Conservation (phyloP, 2,113 vertebrate genomes). For the Ahaetulla prasina region DNA sequence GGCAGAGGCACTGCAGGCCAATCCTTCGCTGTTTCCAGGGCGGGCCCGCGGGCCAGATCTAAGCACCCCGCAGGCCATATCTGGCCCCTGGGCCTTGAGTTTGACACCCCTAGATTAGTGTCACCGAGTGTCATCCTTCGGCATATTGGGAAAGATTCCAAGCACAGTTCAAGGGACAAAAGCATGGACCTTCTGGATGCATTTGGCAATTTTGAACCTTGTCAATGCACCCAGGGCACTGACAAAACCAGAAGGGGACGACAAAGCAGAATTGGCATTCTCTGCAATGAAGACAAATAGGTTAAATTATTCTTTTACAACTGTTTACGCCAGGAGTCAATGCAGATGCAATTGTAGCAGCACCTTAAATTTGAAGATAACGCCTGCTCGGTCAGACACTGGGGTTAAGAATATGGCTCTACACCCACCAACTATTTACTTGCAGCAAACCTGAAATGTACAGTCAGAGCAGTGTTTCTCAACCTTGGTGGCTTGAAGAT, state of each 20-base stretch:
- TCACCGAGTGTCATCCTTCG: neutral
- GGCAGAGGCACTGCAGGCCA: too few species aligned
- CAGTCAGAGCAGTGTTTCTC: neutral
- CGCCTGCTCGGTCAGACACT: too few species aligned
- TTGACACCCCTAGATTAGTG: neutral
- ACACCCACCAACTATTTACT: neutral
- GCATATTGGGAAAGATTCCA: neutral
- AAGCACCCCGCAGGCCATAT: too few species aligned
- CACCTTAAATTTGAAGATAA: neutral
- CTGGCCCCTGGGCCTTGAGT: too few species aligned
- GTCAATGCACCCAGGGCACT: neutral
- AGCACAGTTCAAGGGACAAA: neutral
- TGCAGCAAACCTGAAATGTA: neutral
- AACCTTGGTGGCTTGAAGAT: neutral
- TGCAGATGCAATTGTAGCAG: neutral
- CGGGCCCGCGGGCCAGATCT: too few species aligned
- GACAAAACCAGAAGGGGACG: constrained; percentile 15
- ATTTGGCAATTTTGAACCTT: constrained; percentile 10
- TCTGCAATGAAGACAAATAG: neutral
- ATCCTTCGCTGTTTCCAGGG: too few species aligned
- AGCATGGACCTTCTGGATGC: neutral
- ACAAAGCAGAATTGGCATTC: neutral
- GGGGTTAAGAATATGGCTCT: neutral
- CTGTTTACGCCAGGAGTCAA: neutral
- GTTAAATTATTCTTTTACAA: constrained; percentile 9